Conservation (phyloP, 92 coral and sea anemone species). For the Palythoa heliodiscus region DNA sequence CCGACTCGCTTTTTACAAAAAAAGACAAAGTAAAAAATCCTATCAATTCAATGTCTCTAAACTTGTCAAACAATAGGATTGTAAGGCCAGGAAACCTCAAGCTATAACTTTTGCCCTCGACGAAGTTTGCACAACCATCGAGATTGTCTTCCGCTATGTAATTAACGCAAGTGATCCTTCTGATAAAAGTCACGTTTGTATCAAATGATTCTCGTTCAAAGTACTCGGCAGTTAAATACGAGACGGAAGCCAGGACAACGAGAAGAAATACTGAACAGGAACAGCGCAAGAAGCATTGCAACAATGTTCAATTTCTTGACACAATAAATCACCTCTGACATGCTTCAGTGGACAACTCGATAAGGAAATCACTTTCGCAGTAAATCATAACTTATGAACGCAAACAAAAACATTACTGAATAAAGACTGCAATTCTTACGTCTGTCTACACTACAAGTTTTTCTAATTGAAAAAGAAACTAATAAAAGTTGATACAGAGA, state of each 20-base stretch:
- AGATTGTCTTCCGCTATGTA: conserved; percentile 23
- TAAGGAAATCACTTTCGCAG: conserved; percentile 3
- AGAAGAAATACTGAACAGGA: not conserved
- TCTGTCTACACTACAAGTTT: conserved; percentile 22
- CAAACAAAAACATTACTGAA: conserved; percentile 36
- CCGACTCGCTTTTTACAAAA: not conserved
- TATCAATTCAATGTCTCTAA: not conserved
- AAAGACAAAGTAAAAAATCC: not conserved
- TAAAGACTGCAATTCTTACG: conserved; percentile 23
- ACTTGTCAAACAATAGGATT: not conserved
- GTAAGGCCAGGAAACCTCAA: conserved; percentile 2
- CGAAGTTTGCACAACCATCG: conserved; percentile 23
- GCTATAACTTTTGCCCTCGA: not conserved
- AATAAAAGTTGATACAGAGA: conserved; percentile 6
- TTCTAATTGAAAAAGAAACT: conserved; percentile 26
- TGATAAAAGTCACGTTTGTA: conserved; percentile 39
- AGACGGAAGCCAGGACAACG: conserved; percentile 1
- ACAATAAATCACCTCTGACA: conserved; percentile 2
- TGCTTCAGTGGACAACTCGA: conserved; percentile 33
- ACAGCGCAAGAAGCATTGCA: not conserved
- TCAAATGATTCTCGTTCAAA: conserved; percentile 3
- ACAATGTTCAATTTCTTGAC: not conserved
- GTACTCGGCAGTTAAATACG: not conserved
- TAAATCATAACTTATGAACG: conserved; percentile 17
- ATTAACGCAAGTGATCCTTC: not conserved